Percentiles rank a stretch among this genome's conserved stretches.
phyloP scores from a whole-genome alignment of 30 jellyfish, hydroid and myxozoan species.

The Hydractinia echinata region DNA sequence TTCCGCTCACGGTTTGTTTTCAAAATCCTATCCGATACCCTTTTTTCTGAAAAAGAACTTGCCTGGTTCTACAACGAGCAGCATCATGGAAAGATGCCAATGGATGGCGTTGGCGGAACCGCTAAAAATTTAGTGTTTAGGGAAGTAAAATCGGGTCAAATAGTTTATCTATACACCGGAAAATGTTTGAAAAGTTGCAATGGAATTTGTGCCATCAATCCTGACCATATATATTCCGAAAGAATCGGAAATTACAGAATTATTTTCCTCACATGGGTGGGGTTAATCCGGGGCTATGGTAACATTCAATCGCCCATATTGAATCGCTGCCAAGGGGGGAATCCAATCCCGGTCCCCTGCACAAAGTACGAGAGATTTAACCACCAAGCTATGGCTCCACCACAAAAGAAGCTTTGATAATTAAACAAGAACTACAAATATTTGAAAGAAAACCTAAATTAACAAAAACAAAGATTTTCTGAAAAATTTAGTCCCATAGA shows the following conservation, averaged over 20 bases:
- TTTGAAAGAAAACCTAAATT: no score
- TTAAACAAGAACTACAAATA: no score
- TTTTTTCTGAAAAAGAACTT: background rate
- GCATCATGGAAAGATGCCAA: constrained; percentile 14
- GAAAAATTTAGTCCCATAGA: no score
- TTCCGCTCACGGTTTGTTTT: constrained; percentile 26
- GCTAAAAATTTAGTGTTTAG: constrained; percentile 1
- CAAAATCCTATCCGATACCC: background rate
- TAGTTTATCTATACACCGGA: constrained; percentile 5
- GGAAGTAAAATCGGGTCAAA: constrained; percentile 14
- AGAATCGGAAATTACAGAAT: background rate
- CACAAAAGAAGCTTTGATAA: no score
- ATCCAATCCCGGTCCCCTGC: no score
- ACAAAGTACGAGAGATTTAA: no score
- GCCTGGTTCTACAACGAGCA: constrained; percentile 15
- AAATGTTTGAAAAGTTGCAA: background rate
- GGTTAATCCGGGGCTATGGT: no score
- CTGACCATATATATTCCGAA: background rate
- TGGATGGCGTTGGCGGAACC: constrained; percentile 26
- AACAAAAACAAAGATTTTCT: no score
- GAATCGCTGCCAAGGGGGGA: no score
- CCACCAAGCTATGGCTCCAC: no score
- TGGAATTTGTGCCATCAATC: background rate
- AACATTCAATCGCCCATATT: no score
- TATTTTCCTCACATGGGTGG: no score